These are phyloP conservation scores for Ecdyonurus torrentis DNA, from an alignment of 2,888 invertebrate genomes.

Conservation along the genomic window DNA sequence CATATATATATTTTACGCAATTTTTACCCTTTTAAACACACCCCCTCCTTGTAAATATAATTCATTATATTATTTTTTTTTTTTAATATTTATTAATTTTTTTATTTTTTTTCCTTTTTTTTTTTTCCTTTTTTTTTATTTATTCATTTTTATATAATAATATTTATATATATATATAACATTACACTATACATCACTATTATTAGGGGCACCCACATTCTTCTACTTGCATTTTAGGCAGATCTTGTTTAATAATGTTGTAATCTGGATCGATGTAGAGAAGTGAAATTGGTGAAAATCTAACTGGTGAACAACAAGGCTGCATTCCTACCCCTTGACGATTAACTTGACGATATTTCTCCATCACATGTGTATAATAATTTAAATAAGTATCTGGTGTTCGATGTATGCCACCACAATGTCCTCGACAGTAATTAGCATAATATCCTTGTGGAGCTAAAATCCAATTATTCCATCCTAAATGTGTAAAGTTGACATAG, in stretches of 20 bases:
- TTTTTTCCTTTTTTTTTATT: background rate
- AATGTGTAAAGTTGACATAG: constrained; percentile 78
- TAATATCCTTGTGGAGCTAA: constrained; percentile 80
- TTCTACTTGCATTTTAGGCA: constrained; percentile 92
- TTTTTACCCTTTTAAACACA: no score
- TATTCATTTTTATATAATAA: background rate
- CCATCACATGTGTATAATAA: constrained; percentile 74
- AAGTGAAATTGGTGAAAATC: constrained; percentile 81
- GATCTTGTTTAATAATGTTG: constrained; percentile 81
- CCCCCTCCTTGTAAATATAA: no score
- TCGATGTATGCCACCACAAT: constrained; percentile 58
- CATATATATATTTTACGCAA: no score
- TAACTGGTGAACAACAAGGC: constrained; percentile 82
- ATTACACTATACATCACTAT: background rate
- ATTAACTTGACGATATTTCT: constrained; percentile 67
- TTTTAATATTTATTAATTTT: background rate
- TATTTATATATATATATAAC: background rate
- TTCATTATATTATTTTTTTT: background rate
- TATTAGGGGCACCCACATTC: constrained; percentile 84
- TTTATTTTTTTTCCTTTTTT: background rate
- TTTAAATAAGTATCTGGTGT: constrained; percentile 70
- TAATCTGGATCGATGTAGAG: constrained; percentile 83
- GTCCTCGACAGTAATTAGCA: constrained; percentile 86
- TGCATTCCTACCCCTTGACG: constrained; percentile 59
- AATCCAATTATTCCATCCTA: constrained; percentile 93